These are phyloP conservation scores for Tiaroga cobitis DNA, from an alignment of 2,797 vertebrate species.

Conservation along the genomic window DNA sequence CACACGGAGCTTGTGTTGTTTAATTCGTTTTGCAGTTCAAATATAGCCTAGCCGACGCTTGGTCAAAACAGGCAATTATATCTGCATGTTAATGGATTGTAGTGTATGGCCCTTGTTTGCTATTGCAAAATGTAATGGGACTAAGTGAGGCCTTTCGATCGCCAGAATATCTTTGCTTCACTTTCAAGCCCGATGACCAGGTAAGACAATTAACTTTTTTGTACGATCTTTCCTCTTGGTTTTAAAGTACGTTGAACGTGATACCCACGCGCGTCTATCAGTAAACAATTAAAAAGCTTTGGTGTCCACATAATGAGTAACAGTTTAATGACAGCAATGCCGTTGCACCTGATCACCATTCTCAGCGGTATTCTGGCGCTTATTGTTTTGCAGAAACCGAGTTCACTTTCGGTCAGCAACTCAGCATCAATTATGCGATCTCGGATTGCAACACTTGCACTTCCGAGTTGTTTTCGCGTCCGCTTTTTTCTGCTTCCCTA, in stretches of 20 bases:
- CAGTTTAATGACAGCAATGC: slow-evolving; percentile 29
- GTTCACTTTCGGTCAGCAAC: slow-evolving; percentile 21
- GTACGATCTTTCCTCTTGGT: not conserved
- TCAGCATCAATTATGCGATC: slow-evolving; percentile 28
- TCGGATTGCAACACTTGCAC: slow-evolving; percentile 40
- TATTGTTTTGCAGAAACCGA: slow-evolving; percentile 33
- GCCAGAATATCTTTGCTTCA: slow-evolving; percentile 29
- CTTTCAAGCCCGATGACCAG: slow-evolving; percentile 57
- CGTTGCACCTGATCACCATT: slow-evolving; percentile 30
- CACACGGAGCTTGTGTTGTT: not conserved
- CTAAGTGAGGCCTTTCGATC: slow-evolving; percentile 49
- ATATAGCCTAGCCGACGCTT: not conserved
- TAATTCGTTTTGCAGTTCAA: not conserved
- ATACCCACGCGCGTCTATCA: slow-evolving; percentile 8
- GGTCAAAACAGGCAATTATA: not conserved
- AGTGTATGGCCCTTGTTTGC: slow-evolving; percentile 7
- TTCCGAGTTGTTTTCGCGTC: slow-evolving; percentile 33
- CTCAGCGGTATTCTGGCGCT: slow-evolving; percentile 9
- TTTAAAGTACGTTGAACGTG: slow-evolving; percentile 56
- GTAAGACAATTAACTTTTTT: slow-evolving; percentile 64
- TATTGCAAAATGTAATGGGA: slow-evolving; percentile 51
- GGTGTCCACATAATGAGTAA: not conserved
- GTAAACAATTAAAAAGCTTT: slow-evolving; percentile 12
- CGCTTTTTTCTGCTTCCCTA: slow-evolving; percentile 17
- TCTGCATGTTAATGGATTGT: slow-evolving; percentile 19